Percentiles rank a stretch among this genome's conserved stretches.
phyloP scores from a whole-genome alignment of 2,797 vertebrate genomes.

The Monodelphis domestica region DNA sequence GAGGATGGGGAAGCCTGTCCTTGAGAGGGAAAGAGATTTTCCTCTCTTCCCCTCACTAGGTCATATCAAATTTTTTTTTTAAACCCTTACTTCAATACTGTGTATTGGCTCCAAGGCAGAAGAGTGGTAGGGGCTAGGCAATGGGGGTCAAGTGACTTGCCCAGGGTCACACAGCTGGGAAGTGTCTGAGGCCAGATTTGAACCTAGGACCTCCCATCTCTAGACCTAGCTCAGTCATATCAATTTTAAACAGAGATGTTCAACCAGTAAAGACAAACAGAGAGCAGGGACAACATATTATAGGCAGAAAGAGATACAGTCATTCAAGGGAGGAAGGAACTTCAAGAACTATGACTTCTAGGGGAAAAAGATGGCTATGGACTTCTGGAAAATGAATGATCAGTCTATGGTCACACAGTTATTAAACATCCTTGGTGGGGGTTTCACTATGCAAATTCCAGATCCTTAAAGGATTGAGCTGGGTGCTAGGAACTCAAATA shows the following conservation, averaged over 20 bases:
- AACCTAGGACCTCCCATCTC: too few relatives aligned
- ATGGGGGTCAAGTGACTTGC: too few relatives aligned
- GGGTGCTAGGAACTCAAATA: background rate
- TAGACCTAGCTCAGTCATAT: background rate
- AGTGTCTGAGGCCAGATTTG: too few relatives aligned
- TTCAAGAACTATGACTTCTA: background rate
- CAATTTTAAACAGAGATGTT: background rate
- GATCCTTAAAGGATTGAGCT: background rate
- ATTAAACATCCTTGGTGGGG: background rate
- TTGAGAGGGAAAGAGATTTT: background rate
- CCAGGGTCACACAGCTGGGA: too few relatives aligned
- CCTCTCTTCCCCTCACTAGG: background rate
- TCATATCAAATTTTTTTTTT: too few relatives aligned
- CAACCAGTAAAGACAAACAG: background rate
- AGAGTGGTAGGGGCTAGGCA: too few relatives aligned
- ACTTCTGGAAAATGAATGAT: background rate
- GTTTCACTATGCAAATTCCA: background rate
- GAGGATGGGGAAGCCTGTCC: background rate
- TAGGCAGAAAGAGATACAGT: background rate
- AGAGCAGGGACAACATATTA: background rate
- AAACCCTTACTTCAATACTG: too few relatives aligned
- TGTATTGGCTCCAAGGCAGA: too few relatives aligned
- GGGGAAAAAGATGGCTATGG: background rate
- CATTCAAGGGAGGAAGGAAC: background rate
- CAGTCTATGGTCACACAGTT: background rate